Evolutionary conservation across 2,797 vertebrate species (phyloP).

Genomic region (Selene dorsalis): DNA sequence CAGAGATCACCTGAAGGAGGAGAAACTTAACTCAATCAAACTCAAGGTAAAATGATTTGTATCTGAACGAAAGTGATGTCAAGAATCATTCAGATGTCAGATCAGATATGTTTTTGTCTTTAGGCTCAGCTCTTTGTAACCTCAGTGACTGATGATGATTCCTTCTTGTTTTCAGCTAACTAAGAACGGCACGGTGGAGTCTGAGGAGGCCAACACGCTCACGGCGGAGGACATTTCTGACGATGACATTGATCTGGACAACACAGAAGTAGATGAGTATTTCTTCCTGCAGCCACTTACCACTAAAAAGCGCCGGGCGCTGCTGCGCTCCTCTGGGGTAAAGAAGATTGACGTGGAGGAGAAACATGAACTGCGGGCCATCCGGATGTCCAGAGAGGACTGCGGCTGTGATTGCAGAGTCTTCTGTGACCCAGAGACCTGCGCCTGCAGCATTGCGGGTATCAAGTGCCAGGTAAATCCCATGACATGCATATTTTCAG

Average conservation of each 20-base stretch:
- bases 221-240: slow-evolving; percentile 98
- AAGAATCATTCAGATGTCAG: background rate
- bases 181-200: slow-evolving; percentile 96
- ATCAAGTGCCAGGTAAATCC: slow-evolving; percentile 97
- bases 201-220: slow-evolving; percentile 93
- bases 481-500: background rate
- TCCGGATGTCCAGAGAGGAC: slow-evolving; percentile 96
- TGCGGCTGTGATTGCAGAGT: slow-evolving; percentile 97
- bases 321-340: slow-evolving; percentile 95
- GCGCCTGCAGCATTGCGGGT: slow-evolving; percentile 97
- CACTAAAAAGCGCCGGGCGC: slow-evolving; percentile 94
- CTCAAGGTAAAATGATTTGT: slow-evolving; percentile 86
- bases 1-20: slow-evolving; percentile 95
- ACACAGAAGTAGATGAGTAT: slow-evolving; percentile 99
- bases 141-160: slow-evolving; percentile 4
- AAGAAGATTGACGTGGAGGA: slow-evolving; percentile 99
- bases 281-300: slow-evolving; percentile 98
- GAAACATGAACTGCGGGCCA: slow-evolving; percentile 95
- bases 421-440: slow-evolving; percentile 98
- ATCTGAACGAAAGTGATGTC: background rate
- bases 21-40: slow-evolving; percentile 96
- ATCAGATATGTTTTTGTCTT: slow-evolving; percentile 5
- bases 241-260: slow-evolving; percentile 97
- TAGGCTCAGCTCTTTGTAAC: slow-evolving; percentile 6
- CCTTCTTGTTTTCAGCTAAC: slow-evolving; percentile 88